Evolutionary conservation across 2,113 vertebrate species (phyloP).

Genomic region (Terrapene triunguis): DNA sequence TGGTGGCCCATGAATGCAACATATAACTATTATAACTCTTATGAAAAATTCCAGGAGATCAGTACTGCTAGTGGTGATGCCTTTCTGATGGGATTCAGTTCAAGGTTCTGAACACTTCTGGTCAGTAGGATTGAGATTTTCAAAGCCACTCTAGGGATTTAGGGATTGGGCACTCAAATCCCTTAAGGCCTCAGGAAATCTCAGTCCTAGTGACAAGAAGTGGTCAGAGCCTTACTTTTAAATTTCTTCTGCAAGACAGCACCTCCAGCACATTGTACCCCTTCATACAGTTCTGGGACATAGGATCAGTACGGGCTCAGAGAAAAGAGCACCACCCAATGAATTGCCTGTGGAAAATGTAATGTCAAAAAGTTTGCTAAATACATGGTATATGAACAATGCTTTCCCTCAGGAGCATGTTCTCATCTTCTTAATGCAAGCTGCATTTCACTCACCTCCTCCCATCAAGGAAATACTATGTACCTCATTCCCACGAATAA

Average conservation of each 20-base stretch:
- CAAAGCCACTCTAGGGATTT: background rate
- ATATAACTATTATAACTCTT: background rate
- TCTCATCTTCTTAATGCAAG: conserved; percentile 48
- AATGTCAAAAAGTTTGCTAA: background rate
- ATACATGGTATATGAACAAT: background rate
- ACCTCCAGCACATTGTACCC: background rate
- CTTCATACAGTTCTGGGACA: background rate
- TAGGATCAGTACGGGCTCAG: too few species aligned
- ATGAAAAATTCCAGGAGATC: background rate
- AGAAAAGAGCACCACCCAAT: background rate
- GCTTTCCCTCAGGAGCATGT: conserved; percentile 4
- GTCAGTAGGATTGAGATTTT: background rate
- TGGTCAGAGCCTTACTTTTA: background rate
- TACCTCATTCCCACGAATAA: conserved; percentile 27
- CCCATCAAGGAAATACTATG: conserved; percentile 26
- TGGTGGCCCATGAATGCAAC: background rate
- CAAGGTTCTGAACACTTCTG: background rate
- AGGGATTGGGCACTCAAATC: background rate
- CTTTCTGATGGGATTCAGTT: background rate
- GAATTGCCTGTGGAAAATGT: background rate
- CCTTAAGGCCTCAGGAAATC: background rate
- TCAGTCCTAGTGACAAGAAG: background rate
- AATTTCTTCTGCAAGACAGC: background rate
- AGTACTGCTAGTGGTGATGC: background rate
- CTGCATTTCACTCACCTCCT: conserved; percentile 44